Evolutionary conservation across 2,888 invertebrate genomes (phyloP).

Genomic region (Polydrusus cervinus): DNA sequence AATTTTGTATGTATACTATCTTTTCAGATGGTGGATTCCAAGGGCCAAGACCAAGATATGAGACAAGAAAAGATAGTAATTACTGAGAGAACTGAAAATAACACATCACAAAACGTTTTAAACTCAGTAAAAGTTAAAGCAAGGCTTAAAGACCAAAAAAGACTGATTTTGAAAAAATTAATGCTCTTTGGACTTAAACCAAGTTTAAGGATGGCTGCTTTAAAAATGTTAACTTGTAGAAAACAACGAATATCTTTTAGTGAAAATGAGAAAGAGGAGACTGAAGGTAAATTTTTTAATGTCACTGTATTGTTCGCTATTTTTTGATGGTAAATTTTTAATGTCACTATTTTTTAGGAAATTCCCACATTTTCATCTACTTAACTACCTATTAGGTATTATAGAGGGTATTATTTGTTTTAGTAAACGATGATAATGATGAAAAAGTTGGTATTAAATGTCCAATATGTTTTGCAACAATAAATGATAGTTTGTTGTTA

Average conservation of each 20-base stretch:
- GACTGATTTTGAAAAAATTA: slow-evolving; percentile 67
- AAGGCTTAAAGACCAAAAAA: slow-evolving; percentile 68
- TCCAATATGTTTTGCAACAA: slow-evolving; percentile 74
- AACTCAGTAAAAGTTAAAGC: slow-evolving; percentile 67
- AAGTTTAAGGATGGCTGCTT: slow-evolving; percentile 69
- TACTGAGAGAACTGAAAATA: slow-evolving; percentile 64
- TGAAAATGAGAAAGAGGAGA: slow-evolving; percentile 64
- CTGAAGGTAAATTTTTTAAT: slow-evolving; percentile 58
- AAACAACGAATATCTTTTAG: slow-evolving; percentile 66
- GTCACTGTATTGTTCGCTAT: too few relatives aligned
- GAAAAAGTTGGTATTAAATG: slow-evolving; percentile 70
- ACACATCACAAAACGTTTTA: slow-evolving; percentile 60
- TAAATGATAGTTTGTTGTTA: slow-evolving; percentile 72
- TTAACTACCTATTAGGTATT: not conserved
- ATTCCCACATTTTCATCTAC: not conserved
- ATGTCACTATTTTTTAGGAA: too few relatives aligned
- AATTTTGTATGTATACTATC: too few relatives aligned
- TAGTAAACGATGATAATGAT: slow-evolving; percentile 61
- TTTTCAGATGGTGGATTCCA: slow-evolving; percentile 45
- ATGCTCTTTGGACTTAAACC: slow-evolving; percentile 70
- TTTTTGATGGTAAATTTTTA: too few relatives aligned
- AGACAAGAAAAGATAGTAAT: slow-evolving; percentile 64
- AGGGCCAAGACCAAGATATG: slow-evolving; percentile 47
- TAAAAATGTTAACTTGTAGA: slow-evolving; percentile 69
- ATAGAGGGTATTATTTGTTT: too few relatives aligned